Evolutionary conservation across 2,113 vertebrate genomes (phyloP).

Genomic region (Corythornis madagascariensis): DNA sequence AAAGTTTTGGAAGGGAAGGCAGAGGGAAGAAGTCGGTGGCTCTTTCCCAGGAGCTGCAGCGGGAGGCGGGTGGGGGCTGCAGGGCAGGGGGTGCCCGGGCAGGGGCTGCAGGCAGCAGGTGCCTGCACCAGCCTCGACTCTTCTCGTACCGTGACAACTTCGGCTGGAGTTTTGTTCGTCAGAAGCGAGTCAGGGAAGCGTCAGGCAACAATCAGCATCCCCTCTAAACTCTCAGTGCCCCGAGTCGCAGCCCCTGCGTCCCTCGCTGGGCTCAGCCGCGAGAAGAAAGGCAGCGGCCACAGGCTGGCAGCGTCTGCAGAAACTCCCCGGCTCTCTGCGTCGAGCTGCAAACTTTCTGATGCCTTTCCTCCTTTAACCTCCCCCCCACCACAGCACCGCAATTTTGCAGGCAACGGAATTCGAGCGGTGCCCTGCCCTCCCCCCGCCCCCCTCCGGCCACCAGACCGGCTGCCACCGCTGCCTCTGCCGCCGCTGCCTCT

Average conservation of each 20-base stretch:
- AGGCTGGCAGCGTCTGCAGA: neutral
- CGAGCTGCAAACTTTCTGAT: neutral
- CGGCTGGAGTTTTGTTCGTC: neutral
- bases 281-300: neutral
- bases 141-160: fast-evolving
- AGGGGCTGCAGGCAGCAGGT: slow-evolving; percentile 30
- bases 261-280: neutral
- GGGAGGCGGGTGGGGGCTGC: neutral
- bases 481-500: too few species aligned
- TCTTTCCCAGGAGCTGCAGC: neutral
- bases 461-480: too few species aligned
- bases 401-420: neutral
- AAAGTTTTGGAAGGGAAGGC: neutral
- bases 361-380: neutral
- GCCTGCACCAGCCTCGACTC: neutral
- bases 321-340: neutral
- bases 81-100: neutral
- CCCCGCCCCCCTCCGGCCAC: neutral
- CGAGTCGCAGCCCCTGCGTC: neutral
- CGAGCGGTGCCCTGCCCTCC: neutral
- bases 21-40: neutral
- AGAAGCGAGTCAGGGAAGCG: neutral
- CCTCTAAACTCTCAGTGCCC: neutral
- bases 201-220: neutral
- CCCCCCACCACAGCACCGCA: neutral